These are phyloP conservation scores for Apodemia duryi DNA, from an alignment of 2,888 invertebrate species.

Conservation along the genomic window DNA sequence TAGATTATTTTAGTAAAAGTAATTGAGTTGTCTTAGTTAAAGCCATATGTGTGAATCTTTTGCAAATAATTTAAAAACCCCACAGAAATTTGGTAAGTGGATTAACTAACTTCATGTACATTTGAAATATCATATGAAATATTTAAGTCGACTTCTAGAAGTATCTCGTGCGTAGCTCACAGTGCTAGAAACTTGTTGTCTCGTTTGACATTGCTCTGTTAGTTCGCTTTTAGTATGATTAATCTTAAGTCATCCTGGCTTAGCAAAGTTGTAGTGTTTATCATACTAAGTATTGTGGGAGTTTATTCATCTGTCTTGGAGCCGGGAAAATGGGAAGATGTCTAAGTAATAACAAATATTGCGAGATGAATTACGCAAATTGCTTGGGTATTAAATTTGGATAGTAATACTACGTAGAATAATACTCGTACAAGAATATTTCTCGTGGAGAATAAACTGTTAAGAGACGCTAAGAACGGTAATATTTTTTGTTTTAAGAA, in stretches of 20 bases:
- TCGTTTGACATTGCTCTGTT: conserved; percentile 12
- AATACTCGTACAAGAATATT: not conserved
- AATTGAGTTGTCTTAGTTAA: too few species aligned
- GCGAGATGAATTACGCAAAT: conserved; percentile 12
- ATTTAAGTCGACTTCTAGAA: not conserved
- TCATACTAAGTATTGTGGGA: conserved; percentile 14
- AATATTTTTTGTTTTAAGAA: too few species aligned
- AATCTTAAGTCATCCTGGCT: conserved; percentile 15
- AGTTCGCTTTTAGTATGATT: conserved; percentile 15
- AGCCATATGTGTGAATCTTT: too few species aligned
- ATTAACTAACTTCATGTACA: not conserved
- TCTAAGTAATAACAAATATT: conserved; percentile 9
- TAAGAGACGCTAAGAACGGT: too few species aligned
- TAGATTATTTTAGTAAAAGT: too few species aligned
- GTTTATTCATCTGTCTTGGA: conserved; percentile 15
- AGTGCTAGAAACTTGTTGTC: conserved; percentile 5
- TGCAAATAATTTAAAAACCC: too few species aligned
- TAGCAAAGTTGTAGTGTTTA: conserved; percentile 14
- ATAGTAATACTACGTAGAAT: not conserved
- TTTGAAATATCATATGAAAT: not conserved
- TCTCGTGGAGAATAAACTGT: not conserved
- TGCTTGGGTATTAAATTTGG: conserved; percentile 2
- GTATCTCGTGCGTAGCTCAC: not conserved
- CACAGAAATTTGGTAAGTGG: too few species aligned
- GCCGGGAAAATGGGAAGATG: conserved; percentile 13